Evolutionary conservation across 2,888 invertebrate species (phyloP).

Genomic region (Lasioglossum zephyrum): DNA sequence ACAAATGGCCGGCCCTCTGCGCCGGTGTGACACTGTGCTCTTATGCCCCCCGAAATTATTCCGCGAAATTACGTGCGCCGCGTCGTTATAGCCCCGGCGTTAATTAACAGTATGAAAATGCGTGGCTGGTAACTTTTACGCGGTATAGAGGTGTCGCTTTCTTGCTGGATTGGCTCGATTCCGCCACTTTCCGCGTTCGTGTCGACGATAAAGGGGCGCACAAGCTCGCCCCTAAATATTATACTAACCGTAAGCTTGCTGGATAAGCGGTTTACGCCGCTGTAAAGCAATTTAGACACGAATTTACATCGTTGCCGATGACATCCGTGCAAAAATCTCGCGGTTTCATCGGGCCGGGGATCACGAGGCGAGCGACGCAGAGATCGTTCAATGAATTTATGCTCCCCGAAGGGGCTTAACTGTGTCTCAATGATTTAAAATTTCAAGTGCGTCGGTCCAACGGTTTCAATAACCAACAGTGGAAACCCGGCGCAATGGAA

Average conservation of each 20-base stretch:
- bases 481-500: background rate
- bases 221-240: slow-evolving; percentile 9
- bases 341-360: background rate
- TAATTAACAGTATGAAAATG: slow-evolving; percentile 45
- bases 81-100: slow-evolving; percentile 25
- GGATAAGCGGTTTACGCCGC: background rate
- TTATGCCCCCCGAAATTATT: slow-evolving; percentile 52
- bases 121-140: slow-evolving; percentile 17
- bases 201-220: background rate
- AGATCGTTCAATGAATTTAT: background rate
- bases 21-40: slow-evolving; percentile 24
- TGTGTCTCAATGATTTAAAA: background rate
- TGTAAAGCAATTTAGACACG: slow-evolving; percentile 10
- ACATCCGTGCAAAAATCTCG: background rate
- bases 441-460: background rate
- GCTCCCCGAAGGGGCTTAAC: background rate
- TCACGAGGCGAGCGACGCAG: no score
- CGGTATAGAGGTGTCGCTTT: background rate
- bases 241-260: slow-evolving; percentile 5
- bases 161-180: slow-evolving; percentile 4
- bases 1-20: slow-evolving; percentile 51
- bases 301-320: background rate
- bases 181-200: background rate
- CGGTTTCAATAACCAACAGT: background rate
- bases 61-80: slow-evolving; percentile 41